Conservation (phyloP, 2,113 vertebrate species). For the Synodontis membranacea region DNA sequence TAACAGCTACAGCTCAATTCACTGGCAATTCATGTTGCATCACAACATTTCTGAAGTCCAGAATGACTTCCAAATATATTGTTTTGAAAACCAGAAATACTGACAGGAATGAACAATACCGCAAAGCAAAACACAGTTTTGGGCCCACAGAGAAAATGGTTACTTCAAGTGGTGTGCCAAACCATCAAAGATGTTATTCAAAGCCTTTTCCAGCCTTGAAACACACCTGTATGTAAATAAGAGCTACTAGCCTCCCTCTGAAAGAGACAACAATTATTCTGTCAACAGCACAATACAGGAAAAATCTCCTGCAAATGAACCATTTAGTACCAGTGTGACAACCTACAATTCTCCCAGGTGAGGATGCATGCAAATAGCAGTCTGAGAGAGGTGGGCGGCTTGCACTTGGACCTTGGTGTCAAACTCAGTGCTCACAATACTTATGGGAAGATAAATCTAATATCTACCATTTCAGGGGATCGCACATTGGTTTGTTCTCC, state of each 20-base stretch:
- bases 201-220: background rate
- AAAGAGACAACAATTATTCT: constrained; percentile 50
- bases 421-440: background rate
- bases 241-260: constrained; percentile 28
- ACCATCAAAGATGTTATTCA: constrained; percentile 27
- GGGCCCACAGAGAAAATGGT: background rate
- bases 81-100: constrained; percentile 19
- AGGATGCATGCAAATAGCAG: constrained; percentile 42
- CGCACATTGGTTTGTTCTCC: constrained; percentile 63
- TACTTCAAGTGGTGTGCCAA: constrained; percentile 11
- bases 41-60: background rate
- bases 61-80: background rate
- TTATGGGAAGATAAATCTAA: background rate
- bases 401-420: constrained; percentile 1
- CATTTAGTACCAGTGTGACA: constrained; percentile 44
- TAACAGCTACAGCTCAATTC: background rate
- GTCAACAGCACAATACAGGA: constrained; percentile 47
- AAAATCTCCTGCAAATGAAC: constrained; percentile 37
- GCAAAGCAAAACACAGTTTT: background rate
- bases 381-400: background rate
- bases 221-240: constrained; percentile 48
- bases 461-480: constrained; percentile 48
- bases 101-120: background rate
- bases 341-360: constrained; percentile 37
- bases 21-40: background rate